Conservation (phyloP, 2,888 invertebrate genomes). For the Adelognathus sp. region DNA sequence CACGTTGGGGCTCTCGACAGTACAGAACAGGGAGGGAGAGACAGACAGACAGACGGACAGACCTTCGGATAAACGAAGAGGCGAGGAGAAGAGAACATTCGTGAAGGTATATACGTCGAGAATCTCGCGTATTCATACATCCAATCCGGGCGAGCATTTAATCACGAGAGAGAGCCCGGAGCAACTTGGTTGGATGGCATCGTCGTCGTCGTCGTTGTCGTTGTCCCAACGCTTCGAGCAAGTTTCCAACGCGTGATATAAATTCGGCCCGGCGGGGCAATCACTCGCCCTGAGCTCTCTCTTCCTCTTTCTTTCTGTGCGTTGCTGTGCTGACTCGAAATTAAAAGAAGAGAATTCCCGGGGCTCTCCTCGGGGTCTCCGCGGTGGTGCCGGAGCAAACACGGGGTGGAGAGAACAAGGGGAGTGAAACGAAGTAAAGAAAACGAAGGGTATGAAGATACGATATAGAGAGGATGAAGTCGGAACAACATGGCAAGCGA, state of each 20-base stretch:
- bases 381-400: slow-evolving; percentile 23
- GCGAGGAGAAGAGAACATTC: slow-evolving; percentile 19
- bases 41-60: too few species aligned
- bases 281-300: slow-evolving; percentile 70
- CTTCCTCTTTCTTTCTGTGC: too few species aligned
- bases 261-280: slow-evolving; percentile 76
- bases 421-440: slow-evolving; percentile 50
- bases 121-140: slow-evolving; percentile 57
- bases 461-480: slow-evolving; percentile 44
- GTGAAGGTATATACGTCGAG: slow-evolving; percentile 27
- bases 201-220: slow-evolving; percentile 44
- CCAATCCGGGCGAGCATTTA: slow-evolving; percentile 62
- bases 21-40: slow-evolving; percentile 36
- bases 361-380: slow-evolving; percentile 42
- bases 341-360: slow-evolving; percentile 59
- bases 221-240: slow-evolving; percentile 62
- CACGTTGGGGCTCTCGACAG: slow-evolving; percentile 60
- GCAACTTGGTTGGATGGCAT: slow-evolving; percentile 28
- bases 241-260: slow-evolving; percentile 73
- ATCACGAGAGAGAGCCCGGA: slow-evolving; percentile 59
- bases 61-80: slow-evolving; percentile 53
- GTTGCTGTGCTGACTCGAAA: slow-evolving; percentile 59
- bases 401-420: slow-evolving; percentile 65
- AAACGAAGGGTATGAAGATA: slow-evolving; percentile 48
- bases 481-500: slow-evolving; percentile 34